Percentiles rank a stretch among this genome's conserved stretches.
Conservation (phyloP, 2,113 vertebrate genomes). For the Prolemur simus region DNA sequence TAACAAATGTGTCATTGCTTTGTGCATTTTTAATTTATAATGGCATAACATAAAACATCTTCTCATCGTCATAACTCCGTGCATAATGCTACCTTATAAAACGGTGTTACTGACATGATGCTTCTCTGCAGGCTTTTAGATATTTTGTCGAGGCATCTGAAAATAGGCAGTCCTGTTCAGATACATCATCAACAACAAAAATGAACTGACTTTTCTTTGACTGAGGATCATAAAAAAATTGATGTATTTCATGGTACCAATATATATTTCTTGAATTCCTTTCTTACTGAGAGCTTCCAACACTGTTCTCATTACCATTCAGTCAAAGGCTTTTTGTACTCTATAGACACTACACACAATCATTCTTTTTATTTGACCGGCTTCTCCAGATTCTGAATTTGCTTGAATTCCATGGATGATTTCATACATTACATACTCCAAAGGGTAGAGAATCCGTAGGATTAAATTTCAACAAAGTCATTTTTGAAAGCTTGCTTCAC, state of each 20-base stretch:
- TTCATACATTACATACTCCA: constrained; percentile 82
- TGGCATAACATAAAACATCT: constrained; percentile 47
- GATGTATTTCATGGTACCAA: constrained; percentile 71
- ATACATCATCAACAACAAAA: constrained; percentile 29
- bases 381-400: constrained; percentile 84
- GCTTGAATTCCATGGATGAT: constrained; percentile 85
- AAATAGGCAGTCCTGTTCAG: background rate
- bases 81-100: constrained; percentile 61
- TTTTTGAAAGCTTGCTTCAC: constrained; percentile 68
- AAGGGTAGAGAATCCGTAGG: constrained; percentile 82
- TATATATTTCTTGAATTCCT: constrained; percentile 79
- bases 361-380: constrained; percentile 85
- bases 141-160: constrained; percentile 58
- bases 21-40: constrained; percentile 67
- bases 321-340: constrained; percentile 87
- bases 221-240: constrained; percentile 69
- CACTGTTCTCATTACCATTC: constrained; percentile 81
- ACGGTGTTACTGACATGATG: constrained; percentile 54
- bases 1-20: constrained; percentile 55
- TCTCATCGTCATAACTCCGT: constrained; percentile 22
- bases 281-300: constrained; percentile 79
- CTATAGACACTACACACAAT: constrained; percentile 82
- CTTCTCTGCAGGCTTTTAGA: constrained; percentile 45
- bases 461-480: constrained; percentile 81
- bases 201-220: constrained; percentile 66